phyloP scores from a whole-genome alignment of 2,888 invertebrate genomes.

The Autographa gamma region DNA sequence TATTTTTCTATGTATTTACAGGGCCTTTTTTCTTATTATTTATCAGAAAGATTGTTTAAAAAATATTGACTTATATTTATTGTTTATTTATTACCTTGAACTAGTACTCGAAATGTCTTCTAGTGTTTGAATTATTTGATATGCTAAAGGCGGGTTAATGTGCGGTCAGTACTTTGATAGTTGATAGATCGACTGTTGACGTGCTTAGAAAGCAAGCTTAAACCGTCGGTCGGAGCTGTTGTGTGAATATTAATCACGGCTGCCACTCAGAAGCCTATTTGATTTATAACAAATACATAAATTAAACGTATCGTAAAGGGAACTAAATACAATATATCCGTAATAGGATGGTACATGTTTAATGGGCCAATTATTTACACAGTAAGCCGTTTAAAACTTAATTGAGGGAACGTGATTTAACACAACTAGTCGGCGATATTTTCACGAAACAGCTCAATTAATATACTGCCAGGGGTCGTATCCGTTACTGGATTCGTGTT shows the following conservation, averaged over 20 bases:
- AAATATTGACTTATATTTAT: too few relatives aligned
- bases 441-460: conserved; percentile 9
- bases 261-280: background rate
- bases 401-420: conserved; percentile 34
- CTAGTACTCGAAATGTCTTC: too few relatives aligned
- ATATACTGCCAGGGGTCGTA: background rate
- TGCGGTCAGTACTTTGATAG: background rate
- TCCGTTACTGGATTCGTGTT: background rate
- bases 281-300: background rate
- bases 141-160: background rate
- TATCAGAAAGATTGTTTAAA: too few relatives aligned
- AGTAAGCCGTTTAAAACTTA: conserved; percentile 27
- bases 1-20: too few relatives aligned
- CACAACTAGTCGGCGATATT: conserved; percentile 13
- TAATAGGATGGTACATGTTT: conserved; percentile 11
- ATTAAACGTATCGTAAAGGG: background rate
- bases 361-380: conserved; percentile 16
- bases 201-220: conserved; percentile 5
- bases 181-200: background rate
- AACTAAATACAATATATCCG: conserved; percentile 4
- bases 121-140: background rate
- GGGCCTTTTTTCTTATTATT: too few relatives aligned
- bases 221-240: background rate
- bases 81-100: too few relatives aligned
- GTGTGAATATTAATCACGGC: background rate